These are phyloP conservation scores for Agapornis canus DNA, from an alignment of 2,797 vertebrate genomes.

Conservation along the genomic window DNA sequence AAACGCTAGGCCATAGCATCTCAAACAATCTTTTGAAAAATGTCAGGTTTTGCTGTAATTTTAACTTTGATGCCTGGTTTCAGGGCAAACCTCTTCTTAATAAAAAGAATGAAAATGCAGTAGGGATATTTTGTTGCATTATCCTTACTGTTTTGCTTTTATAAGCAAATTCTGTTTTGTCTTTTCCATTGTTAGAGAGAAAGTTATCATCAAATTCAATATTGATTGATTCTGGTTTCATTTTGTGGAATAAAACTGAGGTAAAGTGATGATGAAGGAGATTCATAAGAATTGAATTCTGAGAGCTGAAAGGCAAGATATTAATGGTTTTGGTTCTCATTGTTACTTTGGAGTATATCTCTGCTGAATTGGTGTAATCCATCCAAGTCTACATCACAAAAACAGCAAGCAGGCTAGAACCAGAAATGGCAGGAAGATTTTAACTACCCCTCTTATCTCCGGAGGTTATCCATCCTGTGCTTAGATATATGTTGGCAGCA, in stretches of 20 bases:
- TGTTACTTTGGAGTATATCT: slow-evolving; percentile 24
- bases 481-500: slow-evolving; percentile 11
- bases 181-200: background rate
- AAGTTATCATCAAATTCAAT: background rate
- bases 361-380: slow-evolving; percentile 23
- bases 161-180: background rate
- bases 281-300: slow-evolving; percentile 16
- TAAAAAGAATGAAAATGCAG: background rate
- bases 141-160: background rate
- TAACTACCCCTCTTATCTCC: background rate
- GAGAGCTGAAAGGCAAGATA: background rate
- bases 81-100: background rate
- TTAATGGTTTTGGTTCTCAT: background rate
- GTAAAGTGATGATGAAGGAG: slow-evolving; percentile 10
- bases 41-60: background rate
- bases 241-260: slow-evolving; percentile 22
- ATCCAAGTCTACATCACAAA: slow-evolving; percentile 13
- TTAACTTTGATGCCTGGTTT: background rate
- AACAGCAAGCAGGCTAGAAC: background rate
- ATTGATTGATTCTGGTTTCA: slow-evolving; percentile 28
- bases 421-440: slow-evolving; percentile 14
- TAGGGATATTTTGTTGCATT: background rate
- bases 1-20: background rate
- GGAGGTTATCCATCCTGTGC: slow-evolving; percentile 2
- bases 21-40: background rate